Evolutionary conservation across 2,888 invertebrate species (phyloP), one percentile per base, ranked within the genome.

Genomic region (Cosmopolites sordidus): DNA sequence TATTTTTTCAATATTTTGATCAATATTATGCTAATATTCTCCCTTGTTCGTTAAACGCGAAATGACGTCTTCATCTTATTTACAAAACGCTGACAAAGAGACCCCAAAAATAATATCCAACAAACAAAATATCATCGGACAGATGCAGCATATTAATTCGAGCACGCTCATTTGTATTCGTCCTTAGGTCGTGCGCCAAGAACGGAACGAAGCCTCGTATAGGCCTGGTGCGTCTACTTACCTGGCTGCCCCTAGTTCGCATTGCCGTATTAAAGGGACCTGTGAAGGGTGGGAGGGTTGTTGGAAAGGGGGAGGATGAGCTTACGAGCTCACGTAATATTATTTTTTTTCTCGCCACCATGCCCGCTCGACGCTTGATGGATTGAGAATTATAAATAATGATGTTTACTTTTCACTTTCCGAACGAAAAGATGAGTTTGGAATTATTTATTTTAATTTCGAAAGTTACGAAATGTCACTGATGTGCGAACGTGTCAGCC

Each of bases 111-210:
- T 58, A 58, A 58, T 58, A 58, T 58, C 51, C 58, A 41, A 51
- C 48, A 54, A 51, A 58, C 58, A 51, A 54, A 54, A 58, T 51
- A 58, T 58, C 58, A 48, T 48, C 37, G 43, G 43, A 48, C 50
- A 33, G 48, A 48, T 41, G 29, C 54, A 48, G 58, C 51, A 58
- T 54, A 56, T 46, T 56, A 56, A 56, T 56, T 56, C 42, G 48
- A 18, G 14, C 44, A 12, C 29, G 38, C 58, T 58, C 54, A 58
- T 58, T 58, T 58, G 51, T 58, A 58, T 58, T 58, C 58, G 47
- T 54, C 17, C 33, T 4, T 4, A 33, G 33, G 33, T 16, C 16
- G 17, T 40, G 6, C n/a, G 37, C 37, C 14, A 37, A 40, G 17
- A 40, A 16, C 9, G 40, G 40, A 40, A 40, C 16, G 40, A 16